Evolutionary conservation across 1,140 invertebrate genomes (phyloP).

Genomic region (Anastrepha ludens): DNA sequence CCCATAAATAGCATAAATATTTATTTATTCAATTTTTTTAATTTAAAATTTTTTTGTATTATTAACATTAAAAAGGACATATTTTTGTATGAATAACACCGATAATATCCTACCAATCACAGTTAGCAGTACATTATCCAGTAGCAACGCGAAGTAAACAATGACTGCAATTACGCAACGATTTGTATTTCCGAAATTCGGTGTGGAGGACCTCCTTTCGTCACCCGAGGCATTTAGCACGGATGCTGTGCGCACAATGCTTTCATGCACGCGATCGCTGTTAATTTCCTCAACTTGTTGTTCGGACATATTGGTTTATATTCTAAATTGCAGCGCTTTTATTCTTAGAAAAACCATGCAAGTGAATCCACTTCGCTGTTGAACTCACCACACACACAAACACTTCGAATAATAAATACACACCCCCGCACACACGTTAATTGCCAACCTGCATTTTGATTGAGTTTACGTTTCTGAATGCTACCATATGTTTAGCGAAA

Average conservation of each 20-base stretch:
- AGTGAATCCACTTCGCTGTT: too few species aligned
- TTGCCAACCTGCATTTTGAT: not conserved
- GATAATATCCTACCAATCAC: constrained; percentile 79
- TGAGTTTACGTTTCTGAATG: not conserved
- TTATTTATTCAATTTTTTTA: too few species aligned
- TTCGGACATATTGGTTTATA: constrained; percentile 52
- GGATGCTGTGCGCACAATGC: constrained; percentile 36
- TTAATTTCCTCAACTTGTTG: not conserved
- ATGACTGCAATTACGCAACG: constrained; percentile 75
- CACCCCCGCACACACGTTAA: not conserved
- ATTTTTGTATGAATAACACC: too few species aligned
- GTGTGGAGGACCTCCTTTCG: constrained; percentile 52
- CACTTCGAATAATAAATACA: not conserved
- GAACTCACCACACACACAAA: not conserved
- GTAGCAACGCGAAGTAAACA: constrained; percentile 81
- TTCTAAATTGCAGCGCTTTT: not conserved
- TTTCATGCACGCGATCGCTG: not conserved
- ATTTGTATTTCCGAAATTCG: constrained; percentile 60
- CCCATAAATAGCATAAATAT: too few species aligned
- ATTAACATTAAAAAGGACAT: too few species aligned
- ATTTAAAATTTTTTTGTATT: too few species aligned
- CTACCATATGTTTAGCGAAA: constrained; percentile 6
- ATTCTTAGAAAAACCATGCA: not conserved
- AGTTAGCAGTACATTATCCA: constrained; percentile 86
- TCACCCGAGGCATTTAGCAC: constrained; percentile 32